phyloP scores from a whole-genome alignment of 2,888 invertebrate genomes.

The Spodoptera exigua region DNA sequence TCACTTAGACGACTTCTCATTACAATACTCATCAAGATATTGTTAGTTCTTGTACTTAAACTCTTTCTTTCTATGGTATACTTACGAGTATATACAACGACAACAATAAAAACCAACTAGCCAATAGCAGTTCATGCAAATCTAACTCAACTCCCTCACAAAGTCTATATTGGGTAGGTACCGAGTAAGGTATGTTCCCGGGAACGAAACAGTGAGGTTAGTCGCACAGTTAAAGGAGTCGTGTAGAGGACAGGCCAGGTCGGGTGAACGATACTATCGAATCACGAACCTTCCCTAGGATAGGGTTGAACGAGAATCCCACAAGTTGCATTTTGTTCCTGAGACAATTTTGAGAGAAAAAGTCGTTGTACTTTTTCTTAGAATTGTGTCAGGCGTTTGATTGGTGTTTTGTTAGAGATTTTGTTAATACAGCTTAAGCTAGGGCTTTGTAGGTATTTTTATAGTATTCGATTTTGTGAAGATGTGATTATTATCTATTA shows the following conservation, averaged over 20 bases:
- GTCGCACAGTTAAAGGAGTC: constrained; percentile 62
- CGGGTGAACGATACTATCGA: constrained; percentile 82
- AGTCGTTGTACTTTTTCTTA: not conserved
- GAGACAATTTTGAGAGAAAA: not conserved
- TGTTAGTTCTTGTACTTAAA: not conserved
- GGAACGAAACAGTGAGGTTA: constrained; percentile 56
- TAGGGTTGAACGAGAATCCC: constrained; percentile 43
- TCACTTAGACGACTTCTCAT: too few relatives aligned
- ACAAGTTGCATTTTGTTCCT: not conserved
- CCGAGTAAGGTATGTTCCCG: constrained; percentile 57
- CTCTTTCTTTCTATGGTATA: too few relatives aligned
- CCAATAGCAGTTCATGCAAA: constrained; percentile 7
- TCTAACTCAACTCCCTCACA: constrained; percentile 5
- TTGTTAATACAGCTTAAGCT: too few relatives aligned
- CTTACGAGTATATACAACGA: too few relatives aligned
- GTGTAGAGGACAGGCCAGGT: constrained; percentile 74
- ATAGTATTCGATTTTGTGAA: too few relatives aligned
- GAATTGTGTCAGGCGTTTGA: too few relatives aligned
- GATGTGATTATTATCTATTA: too few relatives aligned
- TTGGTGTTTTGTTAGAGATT: too few relatives aligned
- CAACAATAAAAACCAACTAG: not conserved
- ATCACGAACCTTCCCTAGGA: constrained; percentile 63
- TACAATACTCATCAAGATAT: too few relatives aligned
- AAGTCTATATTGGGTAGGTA: constrained; percentile 13
- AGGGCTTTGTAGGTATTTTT: too few relatives aligned